These are phyloP conservation scores for Punctoribates punctum DNA, from an alignment of 2,888 invertebrate species.

Conservation along the genomic window DNA sequence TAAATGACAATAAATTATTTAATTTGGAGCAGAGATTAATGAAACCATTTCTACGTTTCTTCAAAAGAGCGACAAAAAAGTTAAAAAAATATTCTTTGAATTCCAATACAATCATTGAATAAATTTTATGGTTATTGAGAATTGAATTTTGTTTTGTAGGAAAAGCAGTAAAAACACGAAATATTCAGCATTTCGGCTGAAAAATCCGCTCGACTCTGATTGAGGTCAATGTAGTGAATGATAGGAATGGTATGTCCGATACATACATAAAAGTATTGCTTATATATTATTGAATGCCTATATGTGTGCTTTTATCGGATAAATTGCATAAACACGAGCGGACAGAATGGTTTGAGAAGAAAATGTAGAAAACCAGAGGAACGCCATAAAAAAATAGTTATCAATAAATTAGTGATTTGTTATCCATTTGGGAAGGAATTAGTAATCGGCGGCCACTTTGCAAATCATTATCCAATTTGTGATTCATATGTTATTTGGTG, in stretches of 20 bases:
- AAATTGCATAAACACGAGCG: not conserved
- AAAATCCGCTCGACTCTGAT: not conserved
- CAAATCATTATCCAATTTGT: not conserved
- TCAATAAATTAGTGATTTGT: slow-evolving; percentile 25
- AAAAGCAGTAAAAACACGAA: too few relatives aligned
- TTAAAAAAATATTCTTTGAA: too few relatives aligned
- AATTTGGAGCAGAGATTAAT: too few relatives aligned
- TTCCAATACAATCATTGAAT: too few relatives aligned
- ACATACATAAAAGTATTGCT: not conserved
- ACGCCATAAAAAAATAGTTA: not conserved
- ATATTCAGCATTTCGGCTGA: too few relatives aligned
- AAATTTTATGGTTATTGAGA: too few relatives aligned
- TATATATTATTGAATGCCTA: not conserved
- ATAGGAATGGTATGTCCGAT: not conserved
- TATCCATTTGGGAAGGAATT: not conserved
- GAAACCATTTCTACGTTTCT: too few relatives aligned
- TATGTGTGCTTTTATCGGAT: too few relatives aligned
- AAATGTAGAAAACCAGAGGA: not conserved
- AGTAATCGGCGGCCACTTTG: slow-evolving; percentile 14
- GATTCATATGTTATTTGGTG: not conserved
- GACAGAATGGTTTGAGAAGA: not conserved
- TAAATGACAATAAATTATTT: too few relatives aligned
- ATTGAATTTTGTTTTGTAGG: too few relatives aligned
- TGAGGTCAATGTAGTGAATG: not conserved
- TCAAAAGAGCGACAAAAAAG: too few relatives aligned